Conservation (phyloP, 2,113 vertebrate genomes). For the Eudyptes chrysolophus region DNA sequence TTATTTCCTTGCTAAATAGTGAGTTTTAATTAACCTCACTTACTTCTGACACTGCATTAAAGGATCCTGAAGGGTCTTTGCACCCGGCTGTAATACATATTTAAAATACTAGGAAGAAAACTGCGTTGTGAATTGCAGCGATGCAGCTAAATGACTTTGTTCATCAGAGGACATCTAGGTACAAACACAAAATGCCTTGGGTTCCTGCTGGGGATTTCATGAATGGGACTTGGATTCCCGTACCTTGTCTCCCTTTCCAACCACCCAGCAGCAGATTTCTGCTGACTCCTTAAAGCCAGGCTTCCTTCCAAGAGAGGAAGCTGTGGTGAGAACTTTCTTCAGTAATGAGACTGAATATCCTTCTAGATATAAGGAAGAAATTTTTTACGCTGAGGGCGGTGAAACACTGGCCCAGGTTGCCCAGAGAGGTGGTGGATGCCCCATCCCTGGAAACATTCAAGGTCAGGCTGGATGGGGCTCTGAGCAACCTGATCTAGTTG, state of each 20-base stretch:
- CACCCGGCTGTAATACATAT: neutral
- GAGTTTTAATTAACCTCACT: neutral
- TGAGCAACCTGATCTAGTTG: too few relatives aligned
- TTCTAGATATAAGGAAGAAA: too few relatives aligned
- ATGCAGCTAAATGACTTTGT: neutral
- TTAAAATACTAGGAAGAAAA: neutral
- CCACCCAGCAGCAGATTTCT: neutral
- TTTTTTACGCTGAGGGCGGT: too few relatives aligned
- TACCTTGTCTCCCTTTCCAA: neutral
- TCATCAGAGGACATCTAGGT: neutral
- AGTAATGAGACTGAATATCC: neutral
- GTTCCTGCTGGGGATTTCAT: neutral
- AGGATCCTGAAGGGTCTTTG: neutral
- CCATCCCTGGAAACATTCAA: too few relatives aligned
- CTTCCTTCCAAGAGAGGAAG: neutral
- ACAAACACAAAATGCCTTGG: neutral
- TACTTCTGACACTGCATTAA: neutral
- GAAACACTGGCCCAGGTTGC: too few relatives aligned
- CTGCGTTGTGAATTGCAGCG: fast-evolving
- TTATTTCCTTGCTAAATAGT: neutral
- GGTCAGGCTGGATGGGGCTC: too few relatives aligned
- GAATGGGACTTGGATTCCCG: neutral
- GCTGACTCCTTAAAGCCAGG: neutral
- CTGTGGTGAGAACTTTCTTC: neutral
- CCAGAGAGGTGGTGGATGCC: too few relatives aligned